Evolutionary conservation across 2,797 vertebrate genomes (phyloP).

Genomic region (Zalophus californianus): DNA sequence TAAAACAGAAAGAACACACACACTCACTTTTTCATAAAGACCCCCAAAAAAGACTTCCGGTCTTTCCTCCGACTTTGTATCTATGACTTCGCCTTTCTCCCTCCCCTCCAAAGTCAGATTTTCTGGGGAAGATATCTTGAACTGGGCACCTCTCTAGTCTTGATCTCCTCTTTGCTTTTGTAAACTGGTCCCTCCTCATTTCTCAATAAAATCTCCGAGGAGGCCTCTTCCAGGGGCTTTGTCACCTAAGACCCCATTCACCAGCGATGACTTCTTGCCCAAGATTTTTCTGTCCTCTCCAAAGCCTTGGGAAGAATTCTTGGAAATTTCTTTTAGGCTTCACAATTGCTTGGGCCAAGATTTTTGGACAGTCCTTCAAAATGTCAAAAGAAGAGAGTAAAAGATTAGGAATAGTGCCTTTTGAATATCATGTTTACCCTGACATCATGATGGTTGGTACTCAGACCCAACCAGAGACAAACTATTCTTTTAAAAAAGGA

Average conservation of each 20-base stretch:
- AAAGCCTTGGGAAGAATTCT: not conserved
- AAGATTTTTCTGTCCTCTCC: not conserved
- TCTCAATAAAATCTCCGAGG: not conserved
- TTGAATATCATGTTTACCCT: not conserved
- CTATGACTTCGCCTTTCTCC: not conserved
- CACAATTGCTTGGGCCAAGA: not conserved
- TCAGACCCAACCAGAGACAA: not conserved
- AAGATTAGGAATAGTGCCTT: not conserved
- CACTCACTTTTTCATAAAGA: not conserved
- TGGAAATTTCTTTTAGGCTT: not conserved
- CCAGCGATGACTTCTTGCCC: not conserved
- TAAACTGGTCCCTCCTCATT: not conserved
- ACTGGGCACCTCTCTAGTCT: not conserved
- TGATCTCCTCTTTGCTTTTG: not conserved
- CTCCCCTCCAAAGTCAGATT: not conserved
- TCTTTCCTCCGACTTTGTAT: not conserved
- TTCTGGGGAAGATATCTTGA: not conserved
- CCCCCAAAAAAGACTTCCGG: not conserved
- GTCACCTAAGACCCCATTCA: not conserved
- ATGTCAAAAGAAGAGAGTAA: not conserved
- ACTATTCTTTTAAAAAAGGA: not conserved
- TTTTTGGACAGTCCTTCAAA: not conserved
- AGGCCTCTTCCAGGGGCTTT: rapidly evolving
- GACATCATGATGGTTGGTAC: not conserved
- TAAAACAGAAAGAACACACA: not conserved